Evolutionary conservation across 2,113 vertebrate genomes (phyloP), one percentile per base, ranked within the genome.

Genomic region (Archilochus colubris): DNA sequence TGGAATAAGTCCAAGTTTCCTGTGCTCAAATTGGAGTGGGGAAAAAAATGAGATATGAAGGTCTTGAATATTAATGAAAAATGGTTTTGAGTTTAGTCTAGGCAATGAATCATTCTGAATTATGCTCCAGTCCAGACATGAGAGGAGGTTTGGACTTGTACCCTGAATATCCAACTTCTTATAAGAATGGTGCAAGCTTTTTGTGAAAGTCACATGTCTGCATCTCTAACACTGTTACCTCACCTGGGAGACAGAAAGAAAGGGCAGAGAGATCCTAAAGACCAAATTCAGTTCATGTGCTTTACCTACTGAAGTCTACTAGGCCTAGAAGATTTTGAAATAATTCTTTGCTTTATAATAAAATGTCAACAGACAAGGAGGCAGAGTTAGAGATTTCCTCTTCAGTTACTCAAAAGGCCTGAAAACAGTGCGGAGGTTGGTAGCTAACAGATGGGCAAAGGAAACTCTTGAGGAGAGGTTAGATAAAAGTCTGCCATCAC

Each of bases 1-100:
- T 91, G 61, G 76, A 74, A 51, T 84, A 86, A 28, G 8, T 91
- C 69, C 77, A 89, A 61, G 27, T 80, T 91, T 58, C 46, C 67
- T 58, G 30, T 76, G 11, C 40, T 85, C 25, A 30, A 88, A 67
- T 9, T 79, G 24, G 76, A 82, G 22, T 0, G 3, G 44, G 44
- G 46, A 81, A 76, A 12, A 82, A 91, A 82, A 69, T 30, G 3
- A 54, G 28, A 58, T 57, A 46, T 20, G 10, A 80, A 5, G 4
- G 7, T 93, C 43, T 88, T 93, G 85, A 93, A 93, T 88, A 90
- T 82, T 93, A 9, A 77, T 93, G 70, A 91, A 80, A 91, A 94
- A 86, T 50, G 23, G 3, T 75, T 92, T 82, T 92, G 89, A 84
- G 61, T 82, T 90, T 74, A 78, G 64, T 83, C 55, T 80, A 92